phyloP scores from a whole-genome alignment of 2,888 invertebrate species.

The Griposia aprilina region DNA sequence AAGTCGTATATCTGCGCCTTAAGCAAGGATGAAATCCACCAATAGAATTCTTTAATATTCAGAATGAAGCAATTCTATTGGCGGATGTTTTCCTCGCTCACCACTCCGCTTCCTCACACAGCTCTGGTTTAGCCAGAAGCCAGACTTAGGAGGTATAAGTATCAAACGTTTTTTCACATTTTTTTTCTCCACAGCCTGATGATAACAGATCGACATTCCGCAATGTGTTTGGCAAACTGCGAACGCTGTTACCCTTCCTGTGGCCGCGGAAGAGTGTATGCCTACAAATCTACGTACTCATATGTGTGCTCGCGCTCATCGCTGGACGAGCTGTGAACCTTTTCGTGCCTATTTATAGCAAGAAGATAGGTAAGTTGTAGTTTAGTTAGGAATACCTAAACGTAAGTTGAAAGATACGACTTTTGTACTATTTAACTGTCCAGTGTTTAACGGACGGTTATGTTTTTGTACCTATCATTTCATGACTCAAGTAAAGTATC shows the following conservation, averaged over 20 bases:
- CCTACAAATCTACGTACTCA: conserved; percentile 95
- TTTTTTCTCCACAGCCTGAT: conserved; percentile 75
- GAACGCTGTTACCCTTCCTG: conserved; percentile 96
- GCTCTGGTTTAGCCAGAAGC: neutral
- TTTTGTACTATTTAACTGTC: neutral
- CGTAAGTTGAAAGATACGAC: neutral
- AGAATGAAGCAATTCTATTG: neutral
- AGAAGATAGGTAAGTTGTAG: conserved; percentile 93
- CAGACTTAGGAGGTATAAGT: no score
- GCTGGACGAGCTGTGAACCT: conserved; percentile 97
- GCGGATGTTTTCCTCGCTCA: neutral
- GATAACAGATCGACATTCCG: conserved; percentile 94
- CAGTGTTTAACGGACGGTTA: neutral
- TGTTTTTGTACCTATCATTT: neutral
- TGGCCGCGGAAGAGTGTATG: conserved; percentile 96
- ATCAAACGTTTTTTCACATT: conserved; percentile 2
- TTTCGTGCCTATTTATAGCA: conserved; percentile 98
- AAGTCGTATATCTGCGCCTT: no score
- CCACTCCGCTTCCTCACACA: conserved; percentile 3
- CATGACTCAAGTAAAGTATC: neutral
- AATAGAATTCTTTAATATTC: neutral
- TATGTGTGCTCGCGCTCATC: conserved; percentile 94
- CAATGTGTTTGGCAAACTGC: conserved; percentile 94
- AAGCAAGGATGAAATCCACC: neutral
- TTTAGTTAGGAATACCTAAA: neutral